phyloP scores from a whole-genome alignment of 2,888 invertebrate genomes.

The Antheraea yamamai region DNA sequence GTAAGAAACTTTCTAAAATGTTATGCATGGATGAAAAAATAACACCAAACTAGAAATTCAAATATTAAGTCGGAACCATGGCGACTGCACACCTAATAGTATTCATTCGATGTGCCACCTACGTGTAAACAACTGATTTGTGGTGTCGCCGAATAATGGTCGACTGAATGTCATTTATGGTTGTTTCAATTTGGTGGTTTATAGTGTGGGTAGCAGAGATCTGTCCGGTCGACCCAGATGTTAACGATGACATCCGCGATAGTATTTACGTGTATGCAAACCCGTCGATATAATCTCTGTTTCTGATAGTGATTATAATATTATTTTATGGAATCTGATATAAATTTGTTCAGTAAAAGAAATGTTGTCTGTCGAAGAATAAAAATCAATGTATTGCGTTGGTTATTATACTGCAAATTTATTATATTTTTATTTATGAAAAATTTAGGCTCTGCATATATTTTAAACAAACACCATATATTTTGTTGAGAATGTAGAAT shows the following conservation, averaged over 20 bases:
- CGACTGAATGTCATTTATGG: slow-evolving; percentile 48
- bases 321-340: slow-evolving; percentile 11
- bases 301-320: slow-evolving; percentile 16
- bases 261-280: slow-evolving; percentile 58
- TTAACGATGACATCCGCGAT: slow-evolving; percentile 66
- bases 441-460: not conserved
- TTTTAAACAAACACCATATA: not conserved
- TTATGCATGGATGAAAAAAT: slow-evolving; percentile 33
- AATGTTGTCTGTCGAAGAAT: not conserved
- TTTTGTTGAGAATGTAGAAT: not conserved
- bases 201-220: slow-evolving; percentile 51
- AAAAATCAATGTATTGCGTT: not conserved
- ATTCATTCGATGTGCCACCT: slow-evolving; percentile 46
- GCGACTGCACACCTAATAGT: slow-evolving; percentile 31
- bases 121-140: slow-evolving; percentile 49
- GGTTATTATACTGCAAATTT: not conserved
- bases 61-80: slow-evolving; percentile 13
- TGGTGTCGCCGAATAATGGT: slow-evolving; percentile 46
- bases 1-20: slow-evolving; percentile 39
- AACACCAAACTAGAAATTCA: slow-evolving; percentile 30
- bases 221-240: slow-evolving; percentile 76
- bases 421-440: not conserved
- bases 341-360: not conserved
- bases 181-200: slow-evolving; percentile 49
- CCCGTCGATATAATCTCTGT: slow-evolving; percentile 24